phyloP scores from a whole-genome alignment of 35 echinoderm and acorn worm species.

The Chiridota heheva region DNA sequence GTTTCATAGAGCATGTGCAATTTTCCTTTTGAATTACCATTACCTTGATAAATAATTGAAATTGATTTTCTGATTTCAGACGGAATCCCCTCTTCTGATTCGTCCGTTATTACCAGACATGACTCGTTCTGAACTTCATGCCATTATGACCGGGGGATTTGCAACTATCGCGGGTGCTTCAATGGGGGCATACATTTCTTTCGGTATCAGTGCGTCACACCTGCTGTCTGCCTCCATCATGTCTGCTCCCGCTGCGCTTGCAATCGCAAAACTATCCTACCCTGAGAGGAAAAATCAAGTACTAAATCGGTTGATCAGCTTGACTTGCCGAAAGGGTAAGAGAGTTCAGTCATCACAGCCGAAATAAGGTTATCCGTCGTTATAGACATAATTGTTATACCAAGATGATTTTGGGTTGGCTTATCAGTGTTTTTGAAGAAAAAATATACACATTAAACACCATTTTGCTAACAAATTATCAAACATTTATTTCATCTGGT shows the following conservation, averaged over 20 bases:
- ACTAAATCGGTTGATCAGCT: not conserved
- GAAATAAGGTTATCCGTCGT: not conserved
- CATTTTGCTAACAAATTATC: not conserved
- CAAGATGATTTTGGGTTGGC: not conserved
- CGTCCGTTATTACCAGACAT: constrained; percentile 37
- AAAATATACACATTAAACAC: not conserved
- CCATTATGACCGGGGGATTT: constrained; percentile 51
- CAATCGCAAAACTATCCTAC: constrained; percentile 50
- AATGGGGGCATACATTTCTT: constrained; percentile 45
- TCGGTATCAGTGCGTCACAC: constrained; percentile 40
- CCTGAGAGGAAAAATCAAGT: constrained; percentile 42
- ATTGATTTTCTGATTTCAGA: constrained; percentile 1
- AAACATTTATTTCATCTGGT: not conserved
- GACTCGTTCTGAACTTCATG: constrained; percentile 54
- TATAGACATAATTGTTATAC: not conserved
- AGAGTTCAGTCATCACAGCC: not conserved
- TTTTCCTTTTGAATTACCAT: too few relatives aligned
- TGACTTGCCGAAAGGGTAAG: constrained; percentile 19
- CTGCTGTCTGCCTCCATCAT: constrained; percentile 56
- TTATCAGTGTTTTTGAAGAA: not conserved
- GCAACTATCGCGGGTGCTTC: constrained; percentile 47
- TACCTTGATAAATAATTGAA: too few relatives aligned
- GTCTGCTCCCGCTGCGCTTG: constrained; percentile 55
- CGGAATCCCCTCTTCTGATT: constrained; percentile 34
- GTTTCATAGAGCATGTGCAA: too few relatives aligned